Evolutionary conservation across 2,888 invertebrate genomes (phyloP), one percentile per base, ranked within the genome.

Genomic region (Rotaria magnacalcarata): DNA sequence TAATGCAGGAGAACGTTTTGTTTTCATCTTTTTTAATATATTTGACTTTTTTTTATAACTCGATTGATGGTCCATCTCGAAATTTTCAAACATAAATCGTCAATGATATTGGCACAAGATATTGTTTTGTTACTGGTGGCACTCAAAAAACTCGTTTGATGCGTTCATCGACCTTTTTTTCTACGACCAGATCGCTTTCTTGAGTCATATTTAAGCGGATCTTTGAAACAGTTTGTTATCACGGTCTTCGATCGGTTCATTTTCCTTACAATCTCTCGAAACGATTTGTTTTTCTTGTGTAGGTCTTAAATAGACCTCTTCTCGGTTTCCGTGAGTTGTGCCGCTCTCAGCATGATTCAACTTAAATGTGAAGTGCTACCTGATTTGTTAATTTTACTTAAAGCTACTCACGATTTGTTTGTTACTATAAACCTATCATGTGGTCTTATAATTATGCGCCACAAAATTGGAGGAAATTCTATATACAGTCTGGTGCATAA

Each of bases 21-120:
- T n/a, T n/a, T n/a, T n/a, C 34, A 47, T 41, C 27, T 50, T 58
- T 54, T 87, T 84, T 14, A 43, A 84, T 10, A 14, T 4, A 19
- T 50, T 47, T 50, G 84, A 14, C 6, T 14, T 47, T 27, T 47
- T 16, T 3, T n/a, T n/a, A 56, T 21, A 1, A 80, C 84, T 27
- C 84, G 84, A 80, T 80, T 80, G 6, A 80, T 5, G 19, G 84
- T 80, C 84, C 84, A n/a, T 80, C 27, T 7, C 16, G 84, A 80
- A 7, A 24, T 6, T 80, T 80, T n/a, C 24, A 80, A 24, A 16
- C 24, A 8, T n/a, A 80, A 80, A 24, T 80, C 84, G 1, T 1
- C 19, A 27, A 80, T 80, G 27, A 80, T 80, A 11, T 80, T 10
- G 24, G 8, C 16, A n/a, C 84, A 80, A n/a, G 10, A 27, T 1